A percentile compares a stretch with the other conserved stretches of the same genome.
Conservation (phyloP, 2,797 vertebrate genomes). For the Neopelma chrysocephalum region DNA sequence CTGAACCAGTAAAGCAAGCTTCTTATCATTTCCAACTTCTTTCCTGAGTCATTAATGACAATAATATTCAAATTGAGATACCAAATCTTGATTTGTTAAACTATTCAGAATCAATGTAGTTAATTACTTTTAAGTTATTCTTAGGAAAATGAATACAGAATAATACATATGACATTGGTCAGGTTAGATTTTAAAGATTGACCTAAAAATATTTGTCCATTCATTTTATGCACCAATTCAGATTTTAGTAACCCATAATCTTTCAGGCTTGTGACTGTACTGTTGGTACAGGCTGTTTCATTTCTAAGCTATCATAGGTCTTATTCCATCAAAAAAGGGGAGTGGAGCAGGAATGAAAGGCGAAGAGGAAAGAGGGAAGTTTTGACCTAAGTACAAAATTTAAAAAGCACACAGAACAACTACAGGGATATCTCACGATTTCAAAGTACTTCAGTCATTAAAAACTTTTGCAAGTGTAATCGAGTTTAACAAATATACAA, state of each 20-base stretch:
- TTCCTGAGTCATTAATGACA: neutral
- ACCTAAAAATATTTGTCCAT: neutral
- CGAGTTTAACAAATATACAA: neutral
- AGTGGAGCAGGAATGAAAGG: neutral
- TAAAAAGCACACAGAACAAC: neutral
- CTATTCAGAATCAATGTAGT: neutral
- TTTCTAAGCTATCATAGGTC: neutral
- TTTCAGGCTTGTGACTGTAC: neutral
- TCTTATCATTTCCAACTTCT: neutral
- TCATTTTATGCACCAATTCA: neutral
- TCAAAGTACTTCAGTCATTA: neutral
- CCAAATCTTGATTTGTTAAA: neutral
- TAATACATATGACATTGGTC: neutral
- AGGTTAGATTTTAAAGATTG: neutral
- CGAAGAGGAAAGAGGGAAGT: neutral
- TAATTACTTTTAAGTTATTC: neutral
- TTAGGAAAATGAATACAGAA: neutral
- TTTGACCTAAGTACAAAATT: neutral
- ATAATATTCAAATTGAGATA: neutral
- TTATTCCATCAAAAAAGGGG: neutral
- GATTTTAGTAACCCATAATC: neutral
- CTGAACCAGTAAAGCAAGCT: neutral
- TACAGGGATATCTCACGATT: neutral
- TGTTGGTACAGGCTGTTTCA: neutral
- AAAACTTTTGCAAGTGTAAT: neutral